Conservation (phyloP, 2,888 invertebrate species). For the Anthophora plumipes region DNA sequence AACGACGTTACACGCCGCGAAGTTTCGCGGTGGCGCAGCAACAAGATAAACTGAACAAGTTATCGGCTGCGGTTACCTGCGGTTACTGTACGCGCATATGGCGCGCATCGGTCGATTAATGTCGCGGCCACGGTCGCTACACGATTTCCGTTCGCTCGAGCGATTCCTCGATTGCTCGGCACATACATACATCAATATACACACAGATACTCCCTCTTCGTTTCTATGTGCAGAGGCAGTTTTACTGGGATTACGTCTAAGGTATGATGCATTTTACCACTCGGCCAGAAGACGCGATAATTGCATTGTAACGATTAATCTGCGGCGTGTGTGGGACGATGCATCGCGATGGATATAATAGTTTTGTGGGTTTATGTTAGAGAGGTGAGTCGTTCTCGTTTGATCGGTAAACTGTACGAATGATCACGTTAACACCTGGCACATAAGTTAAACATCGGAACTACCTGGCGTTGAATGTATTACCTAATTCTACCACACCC, state of each 20-base stretch:
- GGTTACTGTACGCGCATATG: conserved; percentile 45
- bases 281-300: neutral
- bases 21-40: conserved; percentile 25
- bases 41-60: conserved; percentile 50
- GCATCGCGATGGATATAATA: neutral
- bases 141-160: conserved; percentile 12
- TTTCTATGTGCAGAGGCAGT: neutral
- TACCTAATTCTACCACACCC: too few species aligned
- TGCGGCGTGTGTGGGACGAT: neutral
- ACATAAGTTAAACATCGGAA: too few species aligned
- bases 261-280: neutral
- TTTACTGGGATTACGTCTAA: conserved; percentile 4
- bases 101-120: conserved; percentile 54
- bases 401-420: neutral
- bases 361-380: neutral
- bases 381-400: neutral
- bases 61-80: conserved; percentile 58
- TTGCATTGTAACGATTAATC: neutral
- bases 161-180: conserved; percentile 12
- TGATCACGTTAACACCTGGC: neutral
- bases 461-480: too few species aligned
- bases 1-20: conserved; percentile 4
- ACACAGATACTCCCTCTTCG: too few species aligned
- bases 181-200: too few species aligned
- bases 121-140: conserved; percentile 39